A percentile compares a stretch with the other conserved stretches of the same genome.
phyloP scores from a whole-genome alignment of 2,888 invertebrate genomes.

The Nasonia oneida region DNA sequence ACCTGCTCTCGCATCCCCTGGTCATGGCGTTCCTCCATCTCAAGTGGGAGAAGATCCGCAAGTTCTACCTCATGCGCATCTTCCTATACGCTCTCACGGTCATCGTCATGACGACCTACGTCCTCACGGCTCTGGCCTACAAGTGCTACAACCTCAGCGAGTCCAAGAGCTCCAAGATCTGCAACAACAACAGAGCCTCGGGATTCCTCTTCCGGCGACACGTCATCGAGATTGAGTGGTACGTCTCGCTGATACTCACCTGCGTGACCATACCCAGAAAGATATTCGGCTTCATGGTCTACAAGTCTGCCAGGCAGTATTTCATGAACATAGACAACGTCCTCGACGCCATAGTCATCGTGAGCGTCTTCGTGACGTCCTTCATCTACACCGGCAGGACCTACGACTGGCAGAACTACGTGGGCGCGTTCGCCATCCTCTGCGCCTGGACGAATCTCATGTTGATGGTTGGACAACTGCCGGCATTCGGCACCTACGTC shows the following conservation, averaged over 20 bases:
- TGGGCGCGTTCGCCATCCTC: constrained; percentile 78
- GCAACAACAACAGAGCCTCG: constrained; percentile 70
- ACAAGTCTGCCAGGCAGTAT: constrained; percentile 76
- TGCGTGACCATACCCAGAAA: constrained; percentile 77
- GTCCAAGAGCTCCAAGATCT: constrained; percentile 70
- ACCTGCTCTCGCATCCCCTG: constrained; percentile 79
- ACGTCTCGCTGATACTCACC: constrained; percentile 72
- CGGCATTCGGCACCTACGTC: constrained; percentile 80
- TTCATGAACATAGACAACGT: constrained; percentile 78
- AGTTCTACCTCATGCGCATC: constrained; percentile 77
- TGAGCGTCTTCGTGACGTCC: constrained; percentile 76
- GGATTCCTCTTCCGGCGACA: constrained; percentile 72
- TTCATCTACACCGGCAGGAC: constrained; percentile 75
- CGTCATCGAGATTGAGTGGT: constrained; percentile 76
- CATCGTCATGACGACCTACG: constrained; percentile 75
- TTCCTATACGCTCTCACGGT: constrained; percentile 76
- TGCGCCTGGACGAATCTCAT: constrained; percentile 79
- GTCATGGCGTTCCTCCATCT: constrained; percentile 80
- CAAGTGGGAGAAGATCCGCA: constrained; percentile 80
- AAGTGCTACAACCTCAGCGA: constrained; percentile 75
- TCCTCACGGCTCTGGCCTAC: constrained; percentile 75
- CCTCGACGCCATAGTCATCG: constrained; percentile 74
- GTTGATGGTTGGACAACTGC: constrained; percentile 79
- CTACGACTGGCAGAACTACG: constrained; percentile 77
- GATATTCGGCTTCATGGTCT: constrained; percentile 76